These are phyloP conservation scores for Antheraea assamensis DNA, from an alignment of 2,888 invertebrate species.

Conservation along the genomic window DNA sequence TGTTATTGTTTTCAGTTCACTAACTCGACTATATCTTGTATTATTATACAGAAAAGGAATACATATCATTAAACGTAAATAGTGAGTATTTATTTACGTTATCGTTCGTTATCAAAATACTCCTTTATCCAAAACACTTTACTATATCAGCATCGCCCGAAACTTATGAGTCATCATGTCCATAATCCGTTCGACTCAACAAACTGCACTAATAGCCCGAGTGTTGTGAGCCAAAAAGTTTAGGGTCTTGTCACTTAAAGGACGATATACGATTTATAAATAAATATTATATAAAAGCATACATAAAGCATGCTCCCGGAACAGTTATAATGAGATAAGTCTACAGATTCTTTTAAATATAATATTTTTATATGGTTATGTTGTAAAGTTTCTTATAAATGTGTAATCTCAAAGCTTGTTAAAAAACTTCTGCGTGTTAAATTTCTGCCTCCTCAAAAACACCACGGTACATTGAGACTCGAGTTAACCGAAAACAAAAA, in stretches of 20 bases:
- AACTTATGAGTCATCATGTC: slow-evolving; percentile 50
- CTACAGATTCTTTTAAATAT: neutral
- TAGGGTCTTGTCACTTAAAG: neutral
- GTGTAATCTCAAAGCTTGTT: too few species aligned
- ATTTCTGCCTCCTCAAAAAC: too few species aligned
- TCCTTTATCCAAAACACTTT: neutral
- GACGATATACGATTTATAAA: neutral
- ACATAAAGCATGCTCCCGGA: neutral
- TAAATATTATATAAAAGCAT: neutral
- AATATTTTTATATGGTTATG: neutral
- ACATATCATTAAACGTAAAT: neutral
- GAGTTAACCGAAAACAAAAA: too few species aligned
- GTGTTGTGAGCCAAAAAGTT: slow-evolving; percentile 46
- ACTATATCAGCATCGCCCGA: slow-evolving; percentile 16
- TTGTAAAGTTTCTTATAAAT: too few species aligned
- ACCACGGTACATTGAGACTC: too few species aligned
- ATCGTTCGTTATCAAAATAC: neutral
- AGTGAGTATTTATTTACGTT: neutral
- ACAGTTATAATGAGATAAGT: neutral
- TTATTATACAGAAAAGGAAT: neutral
- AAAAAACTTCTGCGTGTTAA: too few species aligned
- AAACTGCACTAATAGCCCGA: slow-evolving; percentile 49
- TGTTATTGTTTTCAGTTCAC: neutral
- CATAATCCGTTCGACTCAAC: slow-evolving; percentile 43
- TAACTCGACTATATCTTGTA: neutral